Evolutionary conservation across 2,888 invertebrate species (phyloP).

Genomic region (Lacanobia oleracea): DNA sequence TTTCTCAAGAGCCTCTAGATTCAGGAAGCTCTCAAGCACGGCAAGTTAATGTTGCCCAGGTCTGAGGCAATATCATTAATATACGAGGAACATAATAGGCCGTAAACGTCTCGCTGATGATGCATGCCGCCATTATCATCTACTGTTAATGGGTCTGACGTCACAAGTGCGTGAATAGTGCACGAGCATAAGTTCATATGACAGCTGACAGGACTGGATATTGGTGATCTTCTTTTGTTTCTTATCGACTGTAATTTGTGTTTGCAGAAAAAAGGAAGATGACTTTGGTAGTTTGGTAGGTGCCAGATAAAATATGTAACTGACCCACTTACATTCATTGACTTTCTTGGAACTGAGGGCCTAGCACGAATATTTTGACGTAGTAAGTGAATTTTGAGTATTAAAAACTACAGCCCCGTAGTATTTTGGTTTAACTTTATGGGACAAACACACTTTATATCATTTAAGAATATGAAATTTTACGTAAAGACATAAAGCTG

Average conservation of each 20-base stretch:
- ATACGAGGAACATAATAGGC: constrained; percentile 27
- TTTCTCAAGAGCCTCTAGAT: background rate
- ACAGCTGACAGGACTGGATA: background rate
- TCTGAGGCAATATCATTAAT: constrained; percentile 33
- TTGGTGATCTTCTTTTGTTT: constrained; percentile 8
- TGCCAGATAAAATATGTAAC: no score
- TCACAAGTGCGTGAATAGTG: constrained; percentile 2
- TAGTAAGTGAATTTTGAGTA: no score
- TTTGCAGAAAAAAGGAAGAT: background rate
- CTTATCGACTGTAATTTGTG: background rate
- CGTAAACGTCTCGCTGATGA: constrained; percentile 38
- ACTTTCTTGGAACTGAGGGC: no score
- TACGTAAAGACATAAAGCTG: no score
- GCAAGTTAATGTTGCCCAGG: constrained; percentile 13
- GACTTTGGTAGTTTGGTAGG: no score
- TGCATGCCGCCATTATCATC: constrained; percentile 27
- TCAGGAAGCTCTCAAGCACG: background rate
- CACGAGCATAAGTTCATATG: background rate
- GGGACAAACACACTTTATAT: no score
- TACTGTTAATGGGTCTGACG: background rate
- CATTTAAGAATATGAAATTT: no score
- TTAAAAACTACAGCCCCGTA: no score
- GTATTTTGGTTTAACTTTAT: no score
- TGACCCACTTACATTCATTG: no score
- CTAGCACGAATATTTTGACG: no score